Percentiles rank a stretch among this genome's conserved stretches.
Evolutionary conservation across 1,140 invertebrate species (phyloP).

Genomic region (Adelges cooleyi): DNA sequence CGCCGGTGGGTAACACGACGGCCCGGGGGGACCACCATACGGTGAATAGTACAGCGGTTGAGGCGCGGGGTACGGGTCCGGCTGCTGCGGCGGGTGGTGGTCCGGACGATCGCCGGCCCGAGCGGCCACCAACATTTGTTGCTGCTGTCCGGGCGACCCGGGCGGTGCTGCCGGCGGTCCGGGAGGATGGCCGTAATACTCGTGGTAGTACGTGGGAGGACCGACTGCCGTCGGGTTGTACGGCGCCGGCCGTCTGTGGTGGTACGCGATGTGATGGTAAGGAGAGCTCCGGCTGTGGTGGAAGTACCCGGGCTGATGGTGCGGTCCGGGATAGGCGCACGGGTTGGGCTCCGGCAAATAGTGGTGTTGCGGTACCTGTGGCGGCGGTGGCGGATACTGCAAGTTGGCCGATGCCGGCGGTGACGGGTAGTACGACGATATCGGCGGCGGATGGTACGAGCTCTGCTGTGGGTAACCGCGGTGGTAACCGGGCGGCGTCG

Average conservation of each 20-base stretch:
- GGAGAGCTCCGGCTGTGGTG: constrained; percentile 34
- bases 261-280: constrained; percentile 35
- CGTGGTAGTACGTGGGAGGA: constrained; percentile 31
- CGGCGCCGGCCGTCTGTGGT: constrained; percentile 40
- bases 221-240: constrained; percentile 36
- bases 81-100: constrained; percentile 37
- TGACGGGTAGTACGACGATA: constrained; percentile 35
- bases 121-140: constrained; percentile 35
- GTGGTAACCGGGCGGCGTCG: constrained; percentile 38
- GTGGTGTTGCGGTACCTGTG: constrained; percentile 40
- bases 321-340: constrained; percentile 47
- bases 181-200: constrained; percentile 37
- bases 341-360: constrained; percentile 44
- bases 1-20: constrained; percentile 37
- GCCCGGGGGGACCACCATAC: constrained; percentile 39
- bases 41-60: constrained; percentile 53
- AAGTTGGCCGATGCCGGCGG: constrained; percentile 32
- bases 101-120: constrained; percentile 34
- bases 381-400: constrained; percentile 37
- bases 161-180: constrained; percentile 36
- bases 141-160: constrained; percentile 25
- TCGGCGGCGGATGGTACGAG: constrained; percentile 36
- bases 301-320: constrained; percentile 38
- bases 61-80: constrained; percentile 38
- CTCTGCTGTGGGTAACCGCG: constrained; percentile 40